Base-by-base conservation (phyloP, 2,797 vertebrate species). In the Chelidonichthys spinosus region DNA sequence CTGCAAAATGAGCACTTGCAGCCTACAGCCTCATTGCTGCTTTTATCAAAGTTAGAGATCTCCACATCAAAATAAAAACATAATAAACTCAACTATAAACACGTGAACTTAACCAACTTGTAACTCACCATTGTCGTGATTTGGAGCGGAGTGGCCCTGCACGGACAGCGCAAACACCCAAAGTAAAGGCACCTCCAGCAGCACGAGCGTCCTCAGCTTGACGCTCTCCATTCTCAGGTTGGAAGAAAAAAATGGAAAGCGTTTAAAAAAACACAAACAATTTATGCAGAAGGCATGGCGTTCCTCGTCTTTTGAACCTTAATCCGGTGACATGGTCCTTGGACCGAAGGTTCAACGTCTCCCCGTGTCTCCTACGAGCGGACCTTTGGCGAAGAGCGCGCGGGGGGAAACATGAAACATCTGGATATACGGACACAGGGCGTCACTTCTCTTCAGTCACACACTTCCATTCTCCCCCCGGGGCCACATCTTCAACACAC, bases 401-500 rank as follows among this genome's bases (percentile, higher is more conserved):
- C 82, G 55, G 37, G 52, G 25, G 78, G 75, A 84, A 91, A 92
- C 89, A 83, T 83, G 80, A 87, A 94, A 94, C 94, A 95, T 94
- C 94, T 95, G 94, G 93, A 92, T 85, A 80, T 83, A 55, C 76
- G 72, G 25, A 25, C 25, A 25, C 87, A 81, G 87, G 90, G 85
- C 90, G 89, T 90, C 90, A 70, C 82, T 89, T 62, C 71, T 87
- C 80, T 73, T 66, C 78, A 81, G 59, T 75, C 87, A 68, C 52
- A 73, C 67, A 66, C 69, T 76, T 64, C 76, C 71, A 77, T 47
- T 69, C 25, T 25, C 56, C 61, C 70, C 81, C 69, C 10, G 63
- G 78, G 78, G 82, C 32, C 59, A 35, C 61, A 65, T 65, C 63
- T 69, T 3, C 50, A 53, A n/a, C 64, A 50, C 46, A 83, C 80